Evolutionary conservation across 1,140 invertebrate genomes (phyloP).

Genomic region (Macrotrachela quadricornifera): DNA sequence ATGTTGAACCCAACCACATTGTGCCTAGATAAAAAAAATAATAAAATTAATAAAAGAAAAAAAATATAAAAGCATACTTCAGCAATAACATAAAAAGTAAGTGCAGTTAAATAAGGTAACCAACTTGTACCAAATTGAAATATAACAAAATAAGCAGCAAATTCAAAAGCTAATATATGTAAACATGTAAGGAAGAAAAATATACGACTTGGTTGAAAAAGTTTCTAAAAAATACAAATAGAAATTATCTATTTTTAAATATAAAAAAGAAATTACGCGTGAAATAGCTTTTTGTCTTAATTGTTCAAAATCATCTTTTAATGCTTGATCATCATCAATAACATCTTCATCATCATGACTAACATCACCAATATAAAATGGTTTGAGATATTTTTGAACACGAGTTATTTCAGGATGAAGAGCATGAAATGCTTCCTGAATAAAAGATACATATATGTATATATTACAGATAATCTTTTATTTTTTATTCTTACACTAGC

Average conservation of each 20-base stretch:
- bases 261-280: neutral
- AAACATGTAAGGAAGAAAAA: constrained; percentile 19
- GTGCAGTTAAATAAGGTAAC: constrained; percentile 17
- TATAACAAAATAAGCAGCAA: constrained; percentile 18
- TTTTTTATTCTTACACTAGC: constrained; percentile 15
- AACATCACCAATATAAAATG: constrained; percentile 2
- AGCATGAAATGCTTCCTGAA: neutral
- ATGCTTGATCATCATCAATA: neutral
- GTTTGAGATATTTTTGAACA: constrained; percentile 2
- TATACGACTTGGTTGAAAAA: constrained; percentile 18
- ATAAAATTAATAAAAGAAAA: neutral
- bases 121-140: constrained; percentile 21
- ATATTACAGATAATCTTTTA: neutral
- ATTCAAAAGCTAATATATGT: constrained; percentile 20
- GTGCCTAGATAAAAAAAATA: constrained; percentile 15
- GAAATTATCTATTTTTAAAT: neutral
- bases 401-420: constrained; percentile 2
- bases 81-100: constrained; percentile 16
- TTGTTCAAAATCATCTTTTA: constrained; percentile 5
- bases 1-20: constrained; percentile 30
- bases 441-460: too few relatives aligned
- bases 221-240: constrained; percentile 4
- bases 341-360: neutral
- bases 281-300: neutral
- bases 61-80: constrained; percentile 15